These are phyloP conservation scores for Deilephila porcellus DNA, from an alignment of 2,888 invertebrate species.

Conservation along the genomic window DNA sequence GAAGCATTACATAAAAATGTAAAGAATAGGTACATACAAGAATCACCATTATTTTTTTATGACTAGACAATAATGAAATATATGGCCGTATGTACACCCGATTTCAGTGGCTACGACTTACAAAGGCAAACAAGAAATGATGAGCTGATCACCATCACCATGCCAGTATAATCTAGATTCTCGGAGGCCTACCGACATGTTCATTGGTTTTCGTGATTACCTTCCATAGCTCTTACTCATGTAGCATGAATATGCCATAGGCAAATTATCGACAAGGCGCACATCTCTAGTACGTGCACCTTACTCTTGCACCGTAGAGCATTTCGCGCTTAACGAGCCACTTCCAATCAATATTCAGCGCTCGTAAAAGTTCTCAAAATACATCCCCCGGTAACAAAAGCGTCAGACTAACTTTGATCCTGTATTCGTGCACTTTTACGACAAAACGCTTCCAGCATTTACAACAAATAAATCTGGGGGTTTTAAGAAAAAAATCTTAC, in stretches of 20 bases:
- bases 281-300: constrained; percentile 7
- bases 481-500: too few species aligned
- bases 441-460: background rate
- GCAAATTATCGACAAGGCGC: background rate
- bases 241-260: background rate
- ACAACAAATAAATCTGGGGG: too few species aligned
- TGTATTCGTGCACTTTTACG: background rate
- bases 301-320: constrained; percentile 34
- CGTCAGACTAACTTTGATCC: background rate
- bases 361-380: constrained; percentile 59
- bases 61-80: too few species aligned
- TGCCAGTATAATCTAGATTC: too few species aligned
- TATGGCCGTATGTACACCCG: background rate
- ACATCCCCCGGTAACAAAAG: constrained; percentile 33
- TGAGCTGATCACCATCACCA: background rate
- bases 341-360: constrained; percentile 59
- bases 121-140: too few species aligned
- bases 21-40: too few species aligned
- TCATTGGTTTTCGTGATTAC: too few species aligned
- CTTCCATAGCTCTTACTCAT: background rate
- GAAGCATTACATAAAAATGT: too few species aligned
- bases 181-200: too few species aligned
- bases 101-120: background rate
- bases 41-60: too few species aligned
- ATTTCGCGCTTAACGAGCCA: constrained; percentile 38